These are phyloP conservation scores for Eublepharis macularius DNA, from an alignment of 2,113 vertebrate species.

Conservation along the genomic window DNA sequence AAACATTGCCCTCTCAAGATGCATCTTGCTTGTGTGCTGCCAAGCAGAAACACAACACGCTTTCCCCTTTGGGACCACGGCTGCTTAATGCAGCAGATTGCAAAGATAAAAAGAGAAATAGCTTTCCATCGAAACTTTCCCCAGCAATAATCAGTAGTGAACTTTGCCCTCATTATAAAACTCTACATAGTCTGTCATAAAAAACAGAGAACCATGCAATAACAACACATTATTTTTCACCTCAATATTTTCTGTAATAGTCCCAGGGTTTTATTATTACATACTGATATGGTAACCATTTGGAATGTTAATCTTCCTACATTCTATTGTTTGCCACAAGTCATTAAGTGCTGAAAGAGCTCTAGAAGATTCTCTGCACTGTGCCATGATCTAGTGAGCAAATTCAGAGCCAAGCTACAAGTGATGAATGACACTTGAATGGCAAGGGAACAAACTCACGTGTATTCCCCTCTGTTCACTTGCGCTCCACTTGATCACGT, in stretches of 20 bases:
- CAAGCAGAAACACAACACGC: slow-evolving; percentile 34
- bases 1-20: slow-evolving; percentile 6
- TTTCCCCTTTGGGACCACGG: slow-evolving; percentile 46
- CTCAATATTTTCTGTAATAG: slow-evolving; percentile 1
- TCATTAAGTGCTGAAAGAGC: neutral
- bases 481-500: too few relatives aligned
- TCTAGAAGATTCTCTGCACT: neutral
- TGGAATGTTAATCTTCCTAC: neutral
- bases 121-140: slow-evolving; percentile 45
- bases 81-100: slow-evolving; percentile 44
- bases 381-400: neutral
- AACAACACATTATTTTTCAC: slow-evolving; percentile 53
- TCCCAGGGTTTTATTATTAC: neutral
- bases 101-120: slow-evolving; percentile 56
- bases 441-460: too few relatives aligned
- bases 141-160: slow-evolving; percentile 59
- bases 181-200: slow-evolving; percentile 44
- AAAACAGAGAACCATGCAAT: slow-evolving; percentile 21
- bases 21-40: slow-evolving; percentile 26
- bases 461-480: too few relatives aligned
- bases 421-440: too few relatives aligned
- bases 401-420: too few relatives aligned
- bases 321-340: neutral
- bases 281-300: slow-evolving; percentile 25
- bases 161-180: slow-evolving; percentile 71